Evolutionary conservation across 2,113 vertebrate genomes (phyloP), one percentile per base, ranked within the genome.

Genomic region (Petrocephalus microphthalmus): DNA sequence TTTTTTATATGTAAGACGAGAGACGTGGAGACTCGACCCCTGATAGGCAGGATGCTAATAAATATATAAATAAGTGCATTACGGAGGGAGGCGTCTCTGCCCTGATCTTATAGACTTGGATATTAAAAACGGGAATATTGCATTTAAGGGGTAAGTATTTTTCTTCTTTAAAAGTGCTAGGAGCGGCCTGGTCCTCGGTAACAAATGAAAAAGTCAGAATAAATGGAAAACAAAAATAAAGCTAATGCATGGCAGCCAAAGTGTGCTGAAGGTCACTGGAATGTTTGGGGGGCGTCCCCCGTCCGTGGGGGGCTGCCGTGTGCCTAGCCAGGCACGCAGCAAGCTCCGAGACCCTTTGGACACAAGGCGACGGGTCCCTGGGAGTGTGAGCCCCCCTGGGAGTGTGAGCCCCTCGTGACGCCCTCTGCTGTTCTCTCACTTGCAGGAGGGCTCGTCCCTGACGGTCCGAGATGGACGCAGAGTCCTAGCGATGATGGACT

Each of bases 101-200:
- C 94, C 95, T 96, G 95, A 96, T 96, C 95, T 95, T 95, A 95
- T 96, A 96, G 95, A 95, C 94, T 93, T 94, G 92, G 94, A 96
- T 96, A 96, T 96, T 96, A 96, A 96, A 96, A 96, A 96, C 94
- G 88, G 94, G 93, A 95, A 95, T 95, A 96, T 96, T 96, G 93
- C 95, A 94, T 96, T 95, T 95, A 95, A 67, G 93, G 91, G 90
- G 88, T 91, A 57, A 17, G 89, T 91, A 91, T 93, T 91, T 94
- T 71, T 85, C 88, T 94, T 91, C 93, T 93, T 94, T 91, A 91
- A 57, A 89, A 81, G 85, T 15, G 53, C 45, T 60, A 57, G 42
- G 56, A 90, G 90, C 89, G 45, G 87, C 91, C 90, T 56, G 88
- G 47, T 78, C 51, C 67, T 88, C 90, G 91, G 92, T 92, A 93